phyloP scores from a whole-genome alignment of 2,113 vertebrate genomes.

The Hypomesus transpacificus region DNA sequence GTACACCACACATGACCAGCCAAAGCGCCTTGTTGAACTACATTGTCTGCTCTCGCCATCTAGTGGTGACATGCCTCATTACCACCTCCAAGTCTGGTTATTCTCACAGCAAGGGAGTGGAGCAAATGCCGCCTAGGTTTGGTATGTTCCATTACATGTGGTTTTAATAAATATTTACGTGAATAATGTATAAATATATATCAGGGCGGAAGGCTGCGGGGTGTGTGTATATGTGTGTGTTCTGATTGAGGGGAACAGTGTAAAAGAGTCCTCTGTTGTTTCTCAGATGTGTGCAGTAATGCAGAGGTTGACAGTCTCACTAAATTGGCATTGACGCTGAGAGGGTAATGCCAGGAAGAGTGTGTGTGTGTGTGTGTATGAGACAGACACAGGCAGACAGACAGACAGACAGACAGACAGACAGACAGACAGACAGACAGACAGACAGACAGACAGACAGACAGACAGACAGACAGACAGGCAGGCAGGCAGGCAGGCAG shows the following conservation, averaged over 20 bases:
- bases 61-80: conserved; percentile 21
- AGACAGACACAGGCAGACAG: too few relatives aligned
- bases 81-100: conserved; percentile 13
- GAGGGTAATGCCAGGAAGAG: too few relatives aligned
- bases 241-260: background rate
- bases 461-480: too few relatives aligned
- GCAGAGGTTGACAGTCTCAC: too few relatives aligned
- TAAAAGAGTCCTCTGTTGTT: background rate
- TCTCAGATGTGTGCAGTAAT: background rate
- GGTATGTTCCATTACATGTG: conserved; percentile 34
- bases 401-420: too few relatives aligned
- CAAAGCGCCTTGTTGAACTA: background rate
- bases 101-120: conserved; percentile 27
- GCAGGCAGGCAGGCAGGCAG: too few relatives aligned
- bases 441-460: too few relatives aligned
- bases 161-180: conserved; percentile 30
- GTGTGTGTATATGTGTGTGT: background rate
- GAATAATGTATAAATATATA: conserved; percentile 20
- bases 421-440: too few relatives aligned
- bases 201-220: background rate
- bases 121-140: conserved; percentile 9
- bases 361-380: too few relatives aligned
- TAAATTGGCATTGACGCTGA: too few relatives aligned
- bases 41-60: conserved; percentile 28
- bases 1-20: background rate